phyloP scores from a whole-genome alignment of 2,113 vertebrate genomes.

The Pan paniscus region DNA sequence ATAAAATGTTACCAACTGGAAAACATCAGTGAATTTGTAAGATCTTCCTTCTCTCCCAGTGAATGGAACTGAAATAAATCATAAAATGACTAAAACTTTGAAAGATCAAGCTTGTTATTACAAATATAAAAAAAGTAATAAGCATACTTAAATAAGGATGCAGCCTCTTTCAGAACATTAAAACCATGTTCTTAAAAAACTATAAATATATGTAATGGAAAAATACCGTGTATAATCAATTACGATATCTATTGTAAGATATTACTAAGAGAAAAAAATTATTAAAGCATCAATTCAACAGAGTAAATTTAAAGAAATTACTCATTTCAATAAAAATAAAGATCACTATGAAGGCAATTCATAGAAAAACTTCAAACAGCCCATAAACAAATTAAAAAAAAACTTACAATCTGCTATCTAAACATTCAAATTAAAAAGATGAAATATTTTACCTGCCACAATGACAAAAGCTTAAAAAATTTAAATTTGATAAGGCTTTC shows the following conservation, averaged over 20 bases:
- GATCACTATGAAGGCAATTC: background rate
- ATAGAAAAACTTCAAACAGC: background rate
- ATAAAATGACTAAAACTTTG: background rate
- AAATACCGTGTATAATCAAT: background rate
- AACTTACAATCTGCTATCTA: background rate
- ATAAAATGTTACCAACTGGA: background rate
- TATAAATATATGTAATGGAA: background rate
- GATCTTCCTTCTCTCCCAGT: background rate
- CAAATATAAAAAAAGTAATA: background rate
- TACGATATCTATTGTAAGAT: background rate
- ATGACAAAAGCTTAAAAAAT: background rate
- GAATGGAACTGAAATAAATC: background rate
- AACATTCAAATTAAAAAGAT: conserved; percentile 36
- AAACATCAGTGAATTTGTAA: background rate
- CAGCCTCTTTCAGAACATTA: background rate
- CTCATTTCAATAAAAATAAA: background rate
- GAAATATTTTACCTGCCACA: background rate
- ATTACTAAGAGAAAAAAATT: background rate
- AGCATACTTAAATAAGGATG: background rate
- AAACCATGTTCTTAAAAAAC: background rate
- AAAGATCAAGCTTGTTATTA: background rate
- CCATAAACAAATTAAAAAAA: background rate
- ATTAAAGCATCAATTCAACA: background rate
- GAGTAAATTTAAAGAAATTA: background rate
- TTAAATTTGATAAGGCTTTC: background rate